phyloP scores from a whole-genome alignment of 2,797 vertebrate genomes.

The Helostoma temminkii region DNA sequence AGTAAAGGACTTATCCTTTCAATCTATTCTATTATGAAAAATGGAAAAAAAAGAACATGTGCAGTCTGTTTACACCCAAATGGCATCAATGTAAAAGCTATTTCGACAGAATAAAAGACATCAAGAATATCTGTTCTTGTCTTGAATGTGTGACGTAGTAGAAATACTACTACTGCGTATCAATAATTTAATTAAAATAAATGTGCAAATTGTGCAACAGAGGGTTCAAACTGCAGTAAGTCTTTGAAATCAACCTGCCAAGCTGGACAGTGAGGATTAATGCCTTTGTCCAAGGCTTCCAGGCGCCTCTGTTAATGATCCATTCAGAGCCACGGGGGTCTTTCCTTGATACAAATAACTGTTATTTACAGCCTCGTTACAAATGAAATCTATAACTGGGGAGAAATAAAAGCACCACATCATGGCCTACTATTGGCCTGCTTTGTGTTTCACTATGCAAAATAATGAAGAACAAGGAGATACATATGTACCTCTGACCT shows the following conservation, averaged over 20 bases:
- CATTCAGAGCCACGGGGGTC: slow-evolving; percentile 56
- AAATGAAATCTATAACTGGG: slow-evolving; percentile 60
- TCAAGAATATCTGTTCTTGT: too few relatives aligned
- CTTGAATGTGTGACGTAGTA: too few relatives aligned
- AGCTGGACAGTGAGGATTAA: slow-evolving; percentile 51
- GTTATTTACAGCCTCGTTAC: slow-evolving; percentile 72
- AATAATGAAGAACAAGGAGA: slow-evolving; percentile 14
- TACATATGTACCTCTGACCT: not conserved
- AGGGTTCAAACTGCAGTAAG: slow-evolving; percentile 33
- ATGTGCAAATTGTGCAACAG: slow-evolving; percentile 19
- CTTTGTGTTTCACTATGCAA: slow-evolving; percentile 4
- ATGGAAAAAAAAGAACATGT: not conserved
- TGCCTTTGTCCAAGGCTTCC: slow-evolving; percentile 50
- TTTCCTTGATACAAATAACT: slow-evolving; percentile 65
- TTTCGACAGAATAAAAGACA: too few relatives aligned
- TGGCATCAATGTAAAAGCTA: too few relatives aligned
- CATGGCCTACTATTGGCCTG: slow-evolving; percentile 5
- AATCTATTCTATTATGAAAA: not conserved
- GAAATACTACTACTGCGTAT: slow-evolving; percentile 10
- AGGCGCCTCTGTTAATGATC: slow-evolving; percentile 65
- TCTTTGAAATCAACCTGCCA: slow-evolving; percentile 55
- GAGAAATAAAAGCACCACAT: slow-evolving; percentile 30
- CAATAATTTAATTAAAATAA: slow-evolving; percentile 52
- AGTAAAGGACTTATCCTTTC: not conserved
- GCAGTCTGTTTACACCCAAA: not conserved